These are phyloP conservation scores for Philhelius pedissequus DNA, from an alignment of 2,888 invertebrate species.

Conservation along the genomic window DNA sequence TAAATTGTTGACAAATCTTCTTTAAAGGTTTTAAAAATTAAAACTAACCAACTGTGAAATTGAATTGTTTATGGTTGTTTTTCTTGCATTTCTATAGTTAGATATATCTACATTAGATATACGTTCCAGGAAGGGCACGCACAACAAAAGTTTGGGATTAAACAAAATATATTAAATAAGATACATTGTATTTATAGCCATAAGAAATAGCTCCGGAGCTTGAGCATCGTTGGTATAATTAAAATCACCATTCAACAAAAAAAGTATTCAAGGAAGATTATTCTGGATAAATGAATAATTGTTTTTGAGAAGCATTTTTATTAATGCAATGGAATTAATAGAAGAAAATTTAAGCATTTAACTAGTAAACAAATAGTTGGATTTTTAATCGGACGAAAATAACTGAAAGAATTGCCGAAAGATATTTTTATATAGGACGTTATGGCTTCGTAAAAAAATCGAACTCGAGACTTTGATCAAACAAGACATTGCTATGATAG, in stretches of 20 bases:
- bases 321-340: background rate
- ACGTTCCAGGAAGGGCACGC: background rate
- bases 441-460: too few species aligned
- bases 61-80: slow-evolving; percentile 6
- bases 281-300: background rate
- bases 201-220: background rate
- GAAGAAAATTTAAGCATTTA: too few species aligned
- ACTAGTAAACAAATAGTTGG: too few species aligned
- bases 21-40: slow-evolving; percentile 58
- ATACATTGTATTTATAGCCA: background rate
- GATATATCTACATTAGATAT: slow-evolving; percentile 8
- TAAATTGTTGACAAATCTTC: slow-evolving; percentile 45
- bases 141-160: background rate
- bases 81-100: too few species aligned
- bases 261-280: background rate
- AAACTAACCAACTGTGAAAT: slow-evolving; percentile 51
- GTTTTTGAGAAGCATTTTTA: background rate
- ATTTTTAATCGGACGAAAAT: too few species aligned
- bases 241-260: slow-evolving; percentile 40
- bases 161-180: too few species aligned
- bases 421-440: too few species aligned
- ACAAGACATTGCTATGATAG: too few species aligned
- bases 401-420: too few species aligned
- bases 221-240: slow-evolving; percentile 17
- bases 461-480: too few species aligned